A percentile compares a stretch with the other conserved stretches of the same genome.
phyloP scores from a whole-genome alignment of 2,113 vertebrate species.

The Hyperoodon ampullatus region DNA sequence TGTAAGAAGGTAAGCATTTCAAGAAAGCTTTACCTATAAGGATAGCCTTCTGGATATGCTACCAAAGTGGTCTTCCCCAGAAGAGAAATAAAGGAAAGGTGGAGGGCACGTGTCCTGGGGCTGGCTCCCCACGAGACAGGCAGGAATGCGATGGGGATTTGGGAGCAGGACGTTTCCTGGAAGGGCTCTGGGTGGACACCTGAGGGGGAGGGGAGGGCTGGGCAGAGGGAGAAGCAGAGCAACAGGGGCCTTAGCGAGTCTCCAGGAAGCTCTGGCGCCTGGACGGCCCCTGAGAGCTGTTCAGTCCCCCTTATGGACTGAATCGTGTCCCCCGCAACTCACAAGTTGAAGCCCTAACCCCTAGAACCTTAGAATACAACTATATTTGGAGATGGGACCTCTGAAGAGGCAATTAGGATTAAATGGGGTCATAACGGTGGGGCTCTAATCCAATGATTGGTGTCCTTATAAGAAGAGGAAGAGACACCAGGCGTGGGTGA shows the following conservation, averaged over 20 bases:
- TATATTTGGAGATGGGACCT: not conserved
- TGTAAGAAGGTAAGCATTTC: not conserved
- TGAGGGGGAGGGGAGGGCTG: not conserved
- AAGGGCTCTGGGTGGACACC: not conserved
- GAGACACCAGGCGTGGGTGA: too few relatives aligned
- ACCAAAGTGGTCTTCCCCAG: not conserved
- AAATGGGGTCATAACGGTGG: not conserved
- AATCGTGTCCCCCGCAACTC: not conserved
- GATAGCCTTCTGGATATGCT: not conserved
- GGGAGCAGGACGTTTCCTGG: not conserved
- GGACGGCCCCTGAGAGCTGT: not conserved
- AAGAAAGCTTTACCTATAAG: not conserved
- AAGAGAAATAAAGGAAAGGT: not conserved
- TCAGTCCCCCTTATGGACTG: not conserved
- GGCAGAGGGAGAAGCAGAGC: not conserved
- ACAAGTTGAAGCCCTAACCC: not conserved
- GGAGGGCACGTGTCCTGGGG: rapidly evolving
- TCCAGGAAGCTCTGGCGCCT: not conserved
- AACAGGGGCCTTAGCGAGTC: not conserved
- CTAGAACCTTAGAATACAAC: not conserved
- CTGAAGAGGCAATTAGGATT: not conserved
- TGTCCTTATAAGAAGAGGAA: not conserved
- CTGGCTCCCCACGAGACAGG: not conserved
- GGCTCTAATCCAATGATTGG: not conserved
- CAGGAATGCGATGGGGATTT: not conserved